These are phyloP conservation scores for Rhinichthys osculus DNA, from an alignment of 2,797 vertebrate species.

Conservation along the genomic window DNA sequence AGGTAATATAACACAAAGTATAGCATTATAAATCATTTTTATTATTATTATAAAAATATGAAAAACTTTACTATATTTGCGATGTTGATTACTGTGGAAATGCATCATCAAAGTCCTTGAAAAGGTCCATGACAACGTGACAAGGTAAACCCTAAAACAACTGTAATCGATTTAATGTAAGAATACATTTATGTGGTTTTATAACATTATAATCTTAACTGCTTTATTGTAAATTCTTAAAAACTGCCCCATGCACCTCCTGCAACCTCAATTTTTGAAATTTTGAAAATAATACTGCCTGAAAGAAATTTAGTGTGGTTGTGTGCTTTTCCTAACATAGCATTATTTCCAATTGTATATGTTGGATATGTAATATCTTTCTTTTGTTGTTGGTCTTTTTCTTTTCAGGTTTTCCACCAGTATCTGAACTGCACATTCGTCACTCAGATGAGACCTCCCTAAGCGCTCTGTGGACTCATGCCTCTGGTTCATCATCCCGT, in stretches of 20 bases:
- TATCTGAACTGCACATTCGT: slow-evolving; percentile 86
- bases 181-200: neutral
- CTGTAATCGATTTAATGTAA: neutral
- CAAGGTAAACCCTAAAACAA: neutral
- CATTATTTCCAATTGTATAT: neutral
- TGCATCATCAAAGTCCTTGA: too few relatives aligned
- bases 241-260: neutral
- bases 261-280: neutral
- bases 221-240: neutral
- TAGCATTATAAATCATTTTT: too few relatives aligned
- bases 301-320: neutral
- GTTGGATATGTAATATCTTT: neutral
- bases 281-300: neutral
- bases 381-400: neutral
- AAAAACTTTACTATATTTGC: too few relatives aligned
- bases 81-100: too few relatives aligned
- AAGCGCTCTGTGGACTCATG: slow-evolving; percentile 86
- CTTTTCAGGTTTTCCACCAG: slow-evolving; percentile 58
- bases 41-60: too few relatives aligned
- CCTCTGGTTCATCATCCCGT: slow-evolving; percentile 77
- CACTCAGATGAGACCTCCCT: slow-evolving; percentile 91
- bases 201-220: neutral
- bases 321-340: neutral
- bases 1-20: too few relatives aligned
- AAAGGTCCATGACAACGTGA: neutral